These are phyloP conservation scores for Carcina quercana DNA, from an alignment of 2,888 invertebrate genomes.

Conservation along the genomic window DNA sequence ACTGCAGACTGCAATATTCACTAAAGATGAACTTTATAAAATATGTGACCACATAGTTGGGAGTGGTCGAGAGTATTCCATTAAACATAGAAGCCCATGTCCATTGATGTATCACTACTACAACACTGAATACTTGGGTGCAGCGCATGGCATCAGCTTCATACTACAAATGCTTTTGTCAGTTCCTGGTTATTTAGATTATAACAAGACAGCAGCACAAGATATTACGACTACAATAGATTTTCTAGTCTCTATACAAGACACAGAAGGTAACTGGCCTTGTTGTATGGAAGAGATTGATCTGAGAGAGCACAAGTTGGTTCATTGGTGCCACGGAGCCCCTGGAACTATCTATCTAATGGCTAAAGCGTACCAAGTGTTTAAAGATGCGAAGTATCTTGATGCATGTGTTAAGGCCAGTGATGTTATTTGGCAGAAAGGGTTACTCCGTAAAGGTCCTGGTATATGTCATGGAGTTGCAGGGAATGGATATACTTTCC, in stretches of 20 bases:
- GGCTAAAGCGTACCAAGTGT: conserved; percentile 85
- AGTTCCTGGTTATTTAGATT: conserved; percentile 69
- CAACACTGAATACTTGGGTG: conserved; percentile 81
- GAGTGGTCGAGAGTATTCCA: conserved; percentile 82
- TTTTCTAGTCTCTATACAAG: conserved; percentile 79
- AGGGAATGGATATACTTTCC: conserved; percentile 87
- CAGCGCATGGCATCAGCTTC: conserved; percentile 74
- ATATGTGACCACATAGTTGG: conserved; percentile 80
- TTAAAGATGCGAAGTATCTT: conserved; percentile 82
- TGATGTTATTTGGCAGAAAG: conserved; percentile 88
- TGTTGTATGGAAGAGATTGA: conserved; percentile 82
- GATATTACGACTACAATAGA: conserved; percentile 80
- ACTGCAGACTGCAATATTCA: conserved; percentile 53
- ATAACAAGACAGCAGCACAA: conserved; percentile 63
- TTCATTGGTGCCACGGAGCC: conserved; percentile 95
- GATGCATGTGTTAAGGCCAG: conserved; percentile 79
- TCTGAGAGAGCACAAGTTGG: conserved; percentile 77
- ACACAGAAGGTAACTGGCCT: conserved; percentile 83
- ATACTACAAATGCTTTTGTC: conserved; percentile 73
- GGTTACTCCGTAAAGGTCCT: conserved; percentile 89
- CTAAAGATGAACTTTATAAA: conserved; percentile 67
- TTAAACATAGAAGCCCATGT: conserved; percentile 68
- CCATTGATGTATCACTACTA: conserved; percentile 89
- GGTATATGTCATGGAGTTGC: conserved; percentile 93
- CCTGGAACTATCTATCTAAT: conserved; percentile 87